Base-by-base conservation (phyloP, 2,797 vertebrate species). In the Liparis tanakae region DNA sequence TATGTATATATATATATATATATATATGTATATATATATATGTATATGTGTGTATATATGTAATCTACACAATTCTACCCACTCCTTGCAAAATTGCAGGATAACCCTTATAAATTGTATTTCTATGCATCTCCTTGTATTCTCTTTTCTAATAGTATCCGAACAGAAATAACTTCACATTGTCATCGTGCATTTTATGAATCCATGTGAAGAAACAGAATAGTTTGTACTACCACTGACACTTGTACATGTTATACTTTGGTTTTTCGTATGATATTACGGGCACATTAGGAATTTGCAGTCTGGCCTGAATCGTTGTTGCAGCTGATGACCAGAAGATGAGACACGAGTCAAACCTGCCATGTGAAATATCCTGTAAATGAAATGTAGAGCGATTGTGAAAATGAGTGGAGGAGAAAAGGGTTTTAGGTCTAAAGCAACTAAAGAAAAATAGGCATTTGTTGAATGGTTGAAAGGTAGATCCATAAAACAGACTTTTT, bases 321-420 rank as follows among this genome's bases (percentile, higher is more conserved):
- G 83, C 72, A 81, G 77, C 78, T 80, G 79, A 84, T 88, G 74
- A 87, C 67, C 67, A 46, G 50, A 67, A 84, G 58, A 87, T 64
- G 73, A 86, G 70, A 74, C 56, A 62, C 9, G 69, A 80, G 72
- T 44, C 76, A 72, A 82, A 78, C 37, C 67, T 63, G 56, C 54
- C 34, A 66, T 44, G 53, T 20, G 18, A 88, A 82, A 75, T 67
- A 63, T 43, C 37, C 59, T 72, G 66, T 59, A 56, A 78, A 79
- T 74, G 59, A 85, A 80, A 82, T 78, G 65, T 65, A 15, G 58
- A 51, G 54, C 72, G 72, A 77, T 67, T 71, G 74, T 73, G 80
- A 59, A 73, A 76, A 82, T 78, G 58, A 79, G 51, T 71, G 51
- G 44, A 62, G 58, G 48, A 58, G 67, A 64, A 67, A 80, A 63